Conservation (phyloP, 2,113 vertebrate species). For the Varanus komodoensis region DNA sequence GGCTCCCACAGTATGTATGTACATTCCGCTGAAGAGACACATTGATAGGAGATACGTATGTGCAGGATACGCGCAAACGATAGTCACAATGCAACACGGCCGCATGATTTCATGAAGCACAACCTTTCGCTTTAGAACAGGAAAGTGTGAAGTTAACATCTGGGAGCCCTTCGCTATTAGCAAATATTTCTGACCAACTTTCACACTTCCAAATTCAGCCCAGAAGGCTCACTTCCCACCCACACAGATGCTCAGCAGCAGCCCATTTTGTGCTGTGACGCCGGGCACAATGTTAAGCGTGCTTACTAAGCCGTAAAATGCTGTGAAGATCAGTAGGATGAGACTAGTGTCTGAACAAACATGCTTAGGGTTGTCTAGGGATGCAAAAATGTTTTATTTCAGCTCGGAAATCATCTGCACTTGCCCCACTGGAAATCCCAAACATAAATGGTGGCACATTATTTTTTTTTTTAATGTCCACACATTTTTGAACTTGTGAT, state of each 20-base stretch:
- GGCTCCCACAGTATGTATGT: neutral
- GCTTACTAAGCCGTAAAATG: neutral
- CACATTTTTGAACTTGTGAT: too few species aligned
- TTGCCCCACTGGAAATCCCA: too few species aligned
- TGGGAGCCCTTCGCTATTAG: constrained; percentile 23
- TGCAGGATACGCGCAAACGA: neutral
- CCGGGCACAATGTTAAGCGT: neutral
- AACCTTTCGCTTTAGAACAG: neutral
- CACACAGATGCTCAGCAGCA: neutral
- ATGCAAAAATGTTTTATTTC: too few species aligned
- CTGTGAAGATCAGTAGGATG: neutral
- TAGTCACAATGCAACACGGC: neutral
- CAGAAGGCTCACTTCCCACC: too few species aligned
- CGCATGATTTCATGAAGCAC: neutral
- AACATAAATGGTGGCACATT: too few species aligned
- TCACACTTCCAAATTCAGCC: neutral
- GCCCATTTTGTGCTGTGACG: neutral
- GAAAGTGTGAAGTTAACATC: neutral
- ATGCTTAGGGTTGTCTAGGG: neutral
- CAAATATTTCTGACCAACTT: neutral
- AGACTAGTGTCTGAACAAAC: neutral
- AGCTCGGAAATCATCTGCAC: too few species aligned
- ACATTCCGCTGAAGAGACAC: neutral
- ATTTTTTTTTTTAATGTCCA: too few species aligned
- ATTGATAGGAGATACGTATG: neutral